These are phyloP conservation scores for Agrochola circellaris DNA, from an alignment of 2,888 invertebrate genomes.

Conservation along the genomic window DNA sequence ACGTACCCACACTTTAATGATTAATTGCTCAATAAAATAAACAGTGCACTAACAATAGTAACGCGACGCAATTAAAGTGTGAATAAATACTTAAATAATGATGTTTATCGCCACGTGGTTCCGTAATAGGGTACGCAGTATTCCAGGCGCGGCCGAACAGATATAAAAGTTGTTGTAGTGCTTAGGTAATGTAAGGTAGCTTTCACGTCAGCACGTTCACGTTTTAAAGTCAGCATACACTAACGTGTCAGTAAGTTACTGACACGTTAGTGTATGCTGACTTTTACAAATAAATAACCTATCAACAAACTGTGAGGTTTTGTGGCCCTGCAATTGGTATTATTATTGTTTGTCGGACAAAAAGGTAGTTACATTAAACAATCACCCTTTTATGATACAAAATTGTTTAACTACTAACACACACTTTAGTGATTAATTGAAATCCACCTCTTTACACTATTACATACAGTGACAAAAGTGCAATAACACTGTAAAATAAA, in stretches of 20 bases:
- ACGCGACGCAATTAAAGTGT: background rate
- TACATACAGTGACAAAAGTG: background rate
- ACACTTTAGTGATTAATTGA: background rate
- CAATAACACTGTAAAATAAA: slow-evolving; percentile 1
- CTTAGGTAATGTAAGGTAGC: background rate
- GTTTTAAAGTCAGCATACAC: too few relatives aligned
- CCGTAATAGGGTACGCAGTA: background rate
- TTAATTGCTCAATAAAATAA: slow-evolving; percentile 16
- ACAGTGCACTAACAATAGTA: slow-evolving; percentile 1
- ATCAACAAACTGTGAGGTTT: background rate
- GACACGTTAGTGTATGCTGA: background rate
- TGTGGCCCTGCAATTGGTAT: too few relatives aligned
- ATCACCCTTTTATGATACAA: background rate
- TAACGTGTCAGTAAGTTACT: too few relatives aligned
- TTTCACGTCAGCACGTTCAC: too few relatives aligned
- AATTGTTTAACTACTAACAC: background rate
- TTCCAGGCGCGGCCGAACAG: background rate
- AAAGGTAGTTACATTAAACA: background rate
- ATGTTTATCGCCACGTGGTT: background rate
- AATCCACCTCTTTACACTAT: background rate
- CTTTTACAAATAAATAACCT: background rate
- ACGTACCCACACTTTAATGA: background rate
- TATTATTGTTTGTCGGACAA: background rate
- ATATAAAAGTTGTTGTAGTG: background rate
- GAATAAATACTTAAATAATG: slow-evolving; percentile 14